Evolutionary conservation across 2,797 vertebrate species (phyloP), one percentile per base, ranked within the genome.

Genomic region (Pampus argenteus): DNA sequence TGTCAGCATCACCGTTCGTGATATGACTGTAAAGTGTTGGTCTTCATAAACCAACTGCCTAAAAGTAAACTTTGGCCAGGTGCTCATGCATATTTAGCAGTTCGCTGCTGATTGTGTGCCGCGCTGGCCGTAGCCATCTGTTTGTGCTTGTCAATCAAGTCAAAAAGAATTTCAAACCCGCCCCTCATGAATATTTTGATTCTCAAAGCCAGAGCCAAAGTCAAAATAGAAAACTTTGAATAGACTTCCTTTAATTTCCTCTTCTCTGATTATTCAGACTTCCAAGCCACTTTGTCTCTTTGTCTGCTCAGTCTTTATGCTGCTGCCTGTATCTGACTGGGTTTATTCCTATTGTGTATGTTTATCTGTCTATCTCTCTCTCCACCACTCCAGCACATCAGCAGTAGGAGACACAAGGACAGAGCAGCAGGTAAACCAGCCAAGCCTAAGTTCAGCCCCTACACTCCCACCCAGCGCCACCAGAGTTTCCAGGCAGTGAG

Each of bases 381-480:
- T 86, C 55, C 74, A 82, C 80, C 79, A 58, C 91, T 92, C 63
- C 93, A 99, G 98, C 98, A 99, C 90, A 99, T 99, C 94, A 98
- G 98, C 95, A 99, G 98, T 85, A 94, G 98, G 92, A 96, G 98
- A 82, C 98, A 99, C 88, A 99, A 99, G 93, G 98, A 99, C 84
- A 93, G 96, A 92, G 97, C 98, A 49, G 97, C 98, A 76, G 98
- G 98, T 78, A 99, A 99, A 91, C 97, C 97, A 18, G 91, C 96
- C 91, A 99, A 99, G 88, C 97, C 98, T n/a, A 99, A 99, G 89
- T 99, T 97, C 87, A 98, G 96, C 84, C 98, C 97, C n/a, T 99
- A 98, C 91, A 94, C 95, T 90, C 96, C 96, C 89, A 88, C 92
- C 70, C 96, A 95, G 84, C 93, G 94, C 48, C 95, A 94, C 70